Evolutionary conservation across 2,888 invertebrate genomes (phyloP), one percentile per base, ranked within the genome.

Genomic region (Eumerus sabulonum): DNA sequence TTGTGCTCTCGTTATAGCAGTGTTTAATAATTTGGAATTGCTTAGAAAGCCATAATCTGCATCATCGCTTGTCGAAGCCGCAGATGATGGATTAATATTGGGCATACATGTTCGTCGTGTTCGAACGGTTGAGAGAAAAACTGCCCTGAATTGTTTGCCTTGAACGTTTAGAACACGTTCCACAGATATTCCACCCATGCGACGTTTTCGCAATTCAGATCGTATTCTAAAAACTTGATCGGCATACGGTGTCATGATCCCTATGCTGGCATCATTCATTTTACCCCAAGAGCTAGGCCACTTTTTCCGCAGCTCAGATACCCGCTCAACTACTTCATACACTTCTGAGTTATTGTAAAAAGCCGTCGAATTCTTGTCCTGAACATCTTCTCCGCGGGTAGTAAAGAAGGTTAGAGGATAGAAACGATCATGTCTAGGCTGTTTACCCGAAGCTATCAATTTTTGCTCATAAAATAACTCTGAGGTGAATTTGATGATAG

Each of bases 141-240:
- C 93, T 0, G 93, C 95, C 9, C 95, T 91, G 86, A 95, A 96
- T 88, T 96, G 95, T 85, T 96, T 96, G 85, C 96, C 96, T 90
- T 96, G 96, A 0, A 95, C 95, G 88, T 96, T 96, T 11, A 95
- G 90, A 1, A 96, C 95, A 71, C 95, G 90, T 85, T 96, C 96
- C 1, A 96, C 96, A 11, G 94, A 94, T 48, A 96, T 93, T 68
- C 93, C 93, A 81, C 92, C 92, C 88, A 96, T 91, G 35, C 93
- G 91, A 4, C 93, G 91, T 85, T 94, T 94, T 19, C 95, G 90
- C 63, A 96, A 87, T 84, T 95, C 95, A 27, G 92, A 92, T 70
- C 96, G 91, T 81, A 96, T 95, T 79, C 94, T 90, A 83, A 92
- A 92, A 2, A 92, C 91, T 90, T 96, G 96, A 88, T 96, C 96